Conservation (phyloP, 2,113 vertebrate genomes). For the Edolisoma coerulescens region DNA sequence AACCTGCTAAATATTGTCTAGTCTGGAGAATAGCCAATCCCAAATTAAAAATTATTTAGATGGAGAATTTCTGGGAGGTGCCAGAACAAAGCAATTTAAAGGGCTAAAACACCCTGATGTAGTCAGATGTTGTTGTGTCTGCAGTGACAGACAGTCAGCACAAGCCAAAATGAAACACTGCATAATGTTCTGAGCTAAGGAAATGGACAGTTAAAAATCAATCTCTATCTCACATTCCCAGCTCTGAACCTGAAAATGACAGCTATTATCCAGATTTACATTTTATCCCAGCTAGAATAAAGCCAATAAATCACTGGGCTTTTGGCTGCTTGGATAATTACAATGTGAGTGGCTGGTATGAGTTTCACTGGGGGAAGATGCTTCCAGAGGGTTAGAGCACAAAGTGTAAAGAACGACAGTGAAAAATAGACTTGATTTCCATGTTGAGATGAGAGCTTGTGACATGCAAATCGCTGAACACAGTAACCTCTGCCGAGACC, state of each 20-base stretch:
- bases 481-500: neutral
- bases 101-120: neutral
- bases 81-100: neutral
- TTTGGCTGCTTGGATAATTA: slow-evolving; percentile 76
- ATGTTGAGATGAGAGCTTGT: slow-evolving; percentile 36
- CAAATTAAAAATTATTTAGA: neutral
- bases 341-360: slow-evolving; percentile 41
- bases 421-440: slow-evolving; percentile 70
- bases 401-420: slow-evolving; percentile 64
- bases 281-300: slow-evolving; percentile 75
- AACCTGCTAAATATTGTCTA: neutral
- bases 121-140: neutral
- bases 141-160: slow-evolving; percentile 3
- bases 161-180: slow-evolving; percentile 46
- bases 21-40: neutral
- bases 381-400: slow-evolving; percentile 12
- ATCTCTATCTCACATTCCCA: slow-evolving; percentile 70
- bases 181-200: slow-evolving; percentile 65
- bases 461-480: slow-evolving; percentile 39
- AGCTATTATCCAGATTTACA: slow-evolving; percentile 80
- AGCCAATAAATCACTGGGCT: slow-evolving; percentile 75
- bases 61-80: neutral
- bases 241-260: slow-evolving; percentile 76
- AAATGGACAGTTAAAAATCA: slow-evolving; percentile 71
- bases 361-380: neutral